Percentiles rank a stretch among this genome's conserved stretches.
phyloP scores from a whole-genome alignment of 2,797 vertebrate genomes.

The Setipinna tenuifilis region DNA sequence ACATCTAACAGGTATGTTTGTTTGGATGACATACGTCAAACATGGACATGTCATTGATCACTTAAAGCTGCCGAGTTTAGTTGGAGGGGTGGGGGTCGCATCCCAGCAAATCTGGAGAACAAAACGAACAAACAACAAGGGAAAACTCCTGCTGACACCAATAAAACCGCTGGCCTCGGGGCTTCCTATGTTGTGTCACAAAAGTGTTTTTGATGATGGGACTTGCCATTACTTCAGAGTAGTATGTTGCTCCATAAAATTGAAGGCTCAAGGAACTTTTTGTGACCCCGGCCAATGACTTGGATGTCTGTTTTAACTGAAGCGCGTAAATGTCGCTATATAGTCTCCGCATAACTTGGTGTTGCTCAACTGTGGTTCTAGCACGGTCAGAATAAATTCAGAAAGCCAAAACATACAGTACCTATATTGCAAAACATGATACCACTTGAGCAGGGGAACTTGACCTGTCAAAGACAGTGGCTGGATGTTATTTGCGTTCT shows the following conservation, averaged over 20 bases:
- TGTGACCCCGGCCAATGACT: conserved; percentile 48
- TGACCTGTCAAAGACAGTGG: neutral
- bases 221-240: conserved; percentile 54
- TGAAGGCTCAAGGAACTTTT: conserved; percentile 48
- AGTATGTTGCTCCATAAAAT: conserved; percentile 48
- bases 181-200: conserved; percentile 69
- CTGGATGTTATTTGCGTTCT: neutral
- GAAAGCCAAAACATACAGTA: neutral
- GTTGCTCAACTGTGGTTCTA: neutral
- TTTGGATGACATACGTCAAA: neutral
- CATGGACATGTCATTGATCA: neutral
- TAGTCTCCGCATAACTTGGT: neutral
- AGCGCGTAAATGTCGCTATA: neutral
- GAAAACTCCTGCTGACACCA: conserved; percentile 66
- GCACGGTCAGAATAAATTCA: neutral
- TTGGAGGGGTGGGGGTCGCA: neutral
- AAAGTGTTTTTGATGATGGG: conserved; percentile 61
- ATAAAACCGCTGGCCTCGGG: conserved; percentile 73
- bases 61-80: neutral
- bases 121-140: conserved; percentile 48
- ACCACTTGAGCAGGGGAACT: neutral
- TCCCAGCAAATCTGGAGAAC: conserved; percentile 31
- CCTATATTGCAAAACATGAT: neutral
- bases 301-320: conserved; percentile 20
- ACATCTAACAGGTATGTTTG: neutral